Base-by-base conservation (phyloP, 2,888 invertebrate genomes). In the Aporophyla lueneburgensis region DNA sequence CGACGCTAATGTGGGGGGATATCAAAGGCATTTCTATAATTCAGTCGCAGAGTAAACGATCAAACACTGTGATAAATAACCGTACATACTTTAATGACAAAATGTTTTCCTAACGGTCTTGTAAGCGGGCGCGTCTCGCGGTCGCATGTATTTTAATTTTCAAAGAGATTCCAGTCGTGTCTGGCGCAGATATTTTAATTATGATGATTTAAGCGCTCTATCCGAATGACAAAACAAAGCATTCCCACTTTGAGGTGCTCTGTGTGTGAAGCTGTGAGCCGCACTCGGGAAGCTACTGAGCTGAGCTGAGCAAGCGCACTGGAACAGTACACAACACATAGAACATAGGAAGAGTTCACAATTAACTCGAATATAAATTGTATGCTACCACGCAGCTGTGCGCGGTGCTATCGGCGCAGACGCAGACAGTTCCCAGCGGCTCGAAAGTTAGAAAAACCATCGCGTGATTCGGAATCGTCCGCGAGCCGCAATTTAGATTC, bases 171-270 rank as follows among this genome's bases (percentile, higher is more conserved):
- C 94, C 93, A 63, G 78, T 82, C 86, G 86, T 87, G 88, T 85
- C 81, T 85, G 80, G 78, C 89, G 87, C 89, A 89, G 89, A 93
- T 93, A 91, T 93, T 94, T 93, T 94, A 94, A 95, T 95, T 94
- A 93, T 93, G 93, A 93, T 93, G 93, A 95, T 95, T 93, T 93
- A 94, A 90, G 87, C 90, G 90, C 86, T 92, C 89, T 86, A 90
- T 92, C 82, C 89, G 89, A 90, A 90, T 91, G 92, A 92, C 91
- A 91, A 91, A 89, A 92, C 93, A 92, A 90, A 91, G 91, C 91
- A 90, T 92, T 92, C 91, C 87, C 75, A 83, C 91, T 91, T 89
- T 91, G 91, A 81, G 83, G 68, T 24, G 61, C 24, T 24, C 40
- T 19, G 58, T 27, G 58, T n/a, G 46, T 33, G 53, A 12, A 49